Evolutionary conservation across 2,888 invertebrate species (phyloP).

Genomic region (Calliphora vomitoria): DNA sequence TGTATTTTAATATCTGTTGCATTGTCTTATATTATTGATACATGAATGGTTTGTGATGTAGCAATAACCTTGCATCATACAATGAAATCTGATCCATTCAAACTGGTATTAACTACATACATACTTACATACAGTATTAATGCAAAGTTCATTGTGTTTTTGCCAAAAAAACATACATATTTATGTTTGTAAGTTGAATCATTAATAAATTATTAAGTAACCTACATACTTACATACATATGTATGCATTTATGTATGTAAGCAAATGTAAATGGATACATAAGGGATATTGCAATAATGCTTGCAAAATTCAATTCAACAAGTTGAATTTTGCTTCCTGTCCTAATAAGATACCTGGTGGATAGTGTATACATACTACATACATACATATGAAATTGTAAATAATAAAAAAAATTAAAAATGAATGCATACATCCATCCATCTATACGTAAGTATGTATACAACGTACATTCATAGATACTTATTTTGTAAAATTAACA

Average conservation of each 20-base stretch:
- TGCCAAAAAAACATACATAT: background rate
- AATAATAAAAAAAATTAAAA: too few species aligned
- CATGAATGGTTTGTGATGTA: conserved; percentile 45
- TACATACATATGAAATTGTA: background rate
- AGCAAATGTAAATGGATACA: background rate
- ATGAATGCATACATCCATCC: too few species aligned
- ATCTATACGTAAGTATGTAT: background rate
- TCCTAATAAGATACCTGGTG: conserved; percentile 18
- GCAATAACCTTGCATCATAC: conserved; percentile 66
- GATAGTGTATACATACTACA: background rate
- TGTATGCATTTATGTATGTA: background rate
- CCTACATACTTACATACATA: conserved; percentile 9
- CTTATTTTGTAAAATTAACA: too few species aligned
- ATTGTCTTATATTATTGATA: conserved; percentile 42
- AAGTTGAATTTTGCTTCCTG: conserved; percentile 39
- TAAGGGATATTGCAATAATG: background rate
- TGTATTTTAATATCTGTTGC: conserved; percentile 13
- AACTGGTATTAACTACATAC: conserved; percentile 30
- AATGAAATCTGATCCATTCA: conserved; percentile 51
- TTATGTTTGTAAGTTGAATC: background rate
- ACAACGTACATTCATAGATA: too few species aligned
- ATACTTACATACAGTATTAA: background rate
- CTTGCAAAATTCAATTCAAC: conserved; percentile 19
- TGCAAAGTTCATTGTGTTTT: conserved; percentile 32
- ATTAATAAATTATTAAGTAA: conserved; percentile 31